These are phyloP conservation scores for Phalanger gymnotis DNA, from an alignment of 2,797 vertebrate species.

Conservation along the genomic window DNA sequence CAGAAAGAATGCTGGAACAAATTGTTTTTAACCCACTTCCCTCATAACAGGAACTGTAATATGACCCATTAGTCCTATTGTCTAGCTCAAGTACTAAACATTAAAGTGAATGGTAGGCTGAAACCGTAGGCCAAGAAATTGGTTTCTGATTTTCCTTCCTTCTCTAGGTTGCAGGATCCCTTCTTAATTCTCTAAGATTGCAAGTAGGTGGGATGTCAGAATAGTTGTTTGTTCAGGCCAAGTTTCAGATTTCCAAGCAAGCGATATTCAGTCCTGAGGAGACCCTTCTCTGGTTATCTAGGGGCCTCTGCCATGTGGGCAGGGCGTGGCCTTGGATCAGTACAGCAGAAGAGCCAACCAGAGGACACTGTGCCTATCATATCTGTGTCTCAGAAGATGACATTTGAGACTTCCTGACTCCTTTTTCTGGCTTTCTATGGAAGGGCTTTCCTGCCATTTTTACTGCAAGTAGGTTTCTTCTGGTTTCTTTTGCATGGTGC, in stretches of 20 bases:
- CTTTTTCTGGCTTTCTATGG: background rate
- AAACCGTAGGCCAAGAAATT: background rate
- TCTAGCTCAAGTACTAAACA: background rate
- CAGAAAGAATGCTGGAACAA: background rate
- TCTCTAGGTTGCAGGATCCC: background rate
- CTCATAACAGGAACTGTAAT: background rate
- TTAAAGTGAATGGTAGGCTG: background rate
- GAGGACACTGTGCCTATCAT: background rate
- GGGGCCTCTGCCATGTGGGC: background rate
- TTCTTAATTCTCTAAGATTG: background rate
- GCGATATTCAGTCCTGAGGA: background rate
- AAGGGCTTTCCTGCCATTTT: background rate
- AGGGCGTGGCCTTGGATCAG: background rate
- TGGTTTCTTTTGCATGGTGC: slow-evolving; percentile 22
- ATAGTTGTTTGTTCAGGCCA: background rate
- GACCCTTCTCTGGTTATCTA: background rate
- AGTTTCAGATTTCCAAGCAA: background rate
- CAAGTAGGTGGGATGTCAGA: background rate
- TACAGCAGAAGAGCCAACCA: background rate
- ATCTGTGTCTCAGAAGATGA: background rate
- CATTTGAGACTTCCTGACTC: background rate
- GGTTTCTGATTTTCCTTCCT: background rate
- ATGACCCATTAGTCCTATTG: background rate
- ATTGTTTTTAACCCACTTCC: background rate
- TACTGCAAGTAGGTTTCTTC: background rate